Conservation (phyloP, 2,113 vertebrate genomes). For the Trichomycterus rosablanca region DNA sequence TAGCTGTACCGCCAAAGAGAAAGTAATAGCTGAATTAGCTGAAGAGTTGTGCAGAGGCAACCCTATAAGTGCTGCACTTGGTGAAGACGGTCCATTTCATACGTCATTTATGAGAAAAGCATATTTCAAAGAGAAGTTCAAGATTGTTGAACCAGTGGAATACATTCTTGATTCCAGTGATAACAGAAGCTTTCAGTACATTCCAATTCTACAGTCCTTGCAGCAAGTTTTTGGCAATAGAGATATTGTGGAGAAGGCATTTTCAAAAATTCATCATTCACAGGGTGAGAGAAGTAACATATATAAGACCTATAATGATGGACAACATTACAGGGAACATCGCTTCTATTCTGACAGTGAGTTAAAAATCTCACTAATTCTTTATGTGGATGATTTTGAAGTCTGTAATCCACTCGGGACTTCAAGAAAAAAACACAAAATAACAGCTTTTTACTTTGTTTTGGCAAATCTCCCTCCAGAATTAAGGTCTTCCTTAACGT, state of each 20-base stretch:
- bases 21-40: slow-evolving; percentile 5
- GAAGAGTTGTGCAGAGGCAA: slow-evolving; percentile 2
- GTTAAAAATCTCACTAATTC: too few species aligned
- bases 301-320: slow-evolving; percentile 2
- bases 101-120: not conserved
- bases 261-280: not conserved
- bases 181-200: slow-evolving; percentile 16
- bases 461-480: too few species aligned
- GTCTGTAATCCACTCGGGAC: too few species aligned
- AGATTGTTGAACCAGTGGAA: slow-evolving; percentile 14
- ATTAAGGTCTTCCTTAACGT: too few species aligned
- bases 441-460: too few species aligned
- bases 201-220: slow-evolving; percentile 11
- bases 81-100: not conserved
- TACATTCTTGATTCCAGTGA: slow-evolving; percentile 24
- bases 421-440: too few species aligned
- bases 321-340: too few species aligned
- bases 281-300: not conserved
- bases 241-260: not conserved
- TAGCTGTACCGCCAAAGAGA: not conserved
- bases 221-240: not conserved
- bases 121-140: slow-evolving; percentile 15
- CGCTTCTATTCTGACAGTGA: too few species aligned
- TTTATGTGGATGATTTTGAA: too few species aligned
- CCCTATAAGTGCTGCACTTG: slow-evolving; percentile 10